These are phyloP conservation scores for Gobionotothen gibberifrons DNA, from an alignment of 2,797 vertebrate genomes.

Conservation along the genomic window DNA sequence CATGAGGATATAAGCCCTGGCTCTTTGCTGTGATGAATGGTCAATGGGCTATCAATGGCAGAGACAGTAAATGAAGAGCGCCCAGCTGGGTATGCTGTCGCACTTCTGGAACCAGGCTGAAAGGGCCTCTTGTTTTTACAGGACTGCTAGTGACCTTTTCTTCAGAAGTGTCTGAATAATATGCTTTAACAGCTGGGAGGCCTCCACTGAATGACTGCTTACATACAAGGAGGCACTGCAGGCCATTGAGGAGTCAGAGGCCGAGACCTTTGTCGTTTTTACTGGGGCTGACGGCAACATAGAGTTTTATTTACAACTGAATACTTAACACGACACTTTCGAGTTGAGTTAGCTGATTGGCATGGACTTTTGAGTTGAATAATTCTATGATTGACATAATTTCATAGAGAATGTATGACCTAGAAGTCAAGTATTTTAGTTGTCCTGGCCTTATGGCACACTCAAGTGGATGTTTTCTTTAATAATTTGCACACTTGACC, in stretches of 20 bases:
- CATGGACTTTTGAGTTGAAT: background rate
- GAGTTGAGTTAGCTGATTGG: background rate
- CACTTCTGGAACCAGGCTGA: slow-evolving; percentile 49
- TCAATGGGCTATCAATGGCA: slow-evolving; percentile 41
- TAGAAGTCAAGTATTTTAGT: background rate
- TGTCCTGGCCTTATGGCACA: too few relatives aligned
- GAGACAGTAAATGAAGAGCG: slow-evolving; percentile 59
- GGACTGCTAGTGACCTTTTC: slow-evolving; percentile 56
- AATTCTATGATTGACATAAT: background rate
- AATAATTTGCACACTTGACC: slow-evolving; percentile 11
- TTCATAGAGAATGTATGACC: background rate
- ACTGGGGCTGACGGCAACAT: background rate
- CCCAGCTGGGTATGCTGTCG: slow-evolving; percentile 57
- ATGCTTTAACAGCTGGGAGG: slow-evolving; percentile 58
- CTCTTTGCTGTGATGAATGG: slow-evolving; percentile 64
- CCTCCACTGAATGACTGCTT: slow-evolving; percentile 48
- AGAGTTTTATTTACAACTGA: slow-evolving; percentile 5
- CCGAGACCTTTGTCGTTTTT: slow-evolving; percentile 4
- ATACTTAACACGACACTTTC: background rate
- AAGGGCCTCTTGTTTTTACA: slow-evolving; percentile 66
- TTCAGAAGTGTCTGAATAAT: slow-evolving; percentile 68
- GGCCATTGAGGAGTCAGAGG: slow-evolving; percentile 18
- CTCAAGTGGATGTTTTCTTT: background rate
- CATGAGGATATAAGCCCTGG: slow-evolving; percentile 10
- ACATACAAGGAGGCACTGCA: slow-evolving; percentile 30